These are phyloP conservation scores for Callipepla californica DNA, from an alignment of 2,113 vertebrate species.

Conservation along the genomic window DNA sequence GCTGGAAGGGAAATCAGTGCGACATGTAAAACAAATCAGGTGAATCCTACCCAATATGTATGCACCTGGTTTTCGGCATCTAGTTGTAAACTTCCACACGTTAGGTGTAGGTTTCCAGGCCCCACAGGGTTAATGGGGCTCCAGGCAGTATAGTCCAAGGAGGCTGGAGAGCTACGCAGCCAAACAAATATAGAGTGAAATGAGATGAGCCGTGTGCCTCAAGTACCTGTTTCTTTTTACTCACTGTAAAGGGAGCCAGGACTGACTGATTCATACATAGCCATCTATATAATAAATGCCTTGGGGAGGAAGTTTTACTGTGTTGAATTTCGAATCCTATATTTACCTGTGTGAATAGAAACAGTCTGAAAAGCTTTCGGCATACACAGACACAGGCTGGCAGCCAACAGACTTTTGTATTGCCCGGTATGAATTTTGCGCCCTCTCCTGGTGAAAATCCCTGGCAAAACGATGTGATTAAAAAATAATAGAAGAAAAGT, in stretches of 20 bases:
- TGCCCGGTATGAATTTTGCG: conserved; percentile 30
- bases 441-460: conserved; percentile 72
- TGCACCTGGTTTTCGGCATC: not conserved
- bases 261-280: not conserved
- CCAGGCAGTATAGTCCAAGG: not conserved
- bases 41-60: not conserved
- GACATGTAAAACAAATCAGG: not conserved
- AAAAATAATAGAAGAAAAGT: not conserved
- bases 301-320: not conserved
- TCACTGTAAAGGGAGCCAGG: not conserved
- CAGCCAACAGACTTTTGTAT: not conserved
- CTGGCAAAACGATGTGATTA: not conserved
- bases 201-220: not conserved
- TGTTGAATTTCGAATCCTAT: not conserved
- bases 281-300: not conserved
- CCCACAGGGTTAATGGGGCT: not conserved
- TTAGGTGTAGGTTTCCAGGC: not conserved
- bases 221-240: not conserved
- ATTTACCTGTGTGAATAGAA: not conserved
- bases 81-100: not conserved
- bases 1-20: not conserved
- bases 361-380: not conserved
- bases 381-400: not conserved
- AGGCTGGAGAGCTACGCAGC: not conserved
- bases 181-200: not conserved